These are phyloP conservation scores for Ataeniobius toweri DNA, from an alignment of 2,797 vertebrate species.

Conservation along the genomic window DNA sequence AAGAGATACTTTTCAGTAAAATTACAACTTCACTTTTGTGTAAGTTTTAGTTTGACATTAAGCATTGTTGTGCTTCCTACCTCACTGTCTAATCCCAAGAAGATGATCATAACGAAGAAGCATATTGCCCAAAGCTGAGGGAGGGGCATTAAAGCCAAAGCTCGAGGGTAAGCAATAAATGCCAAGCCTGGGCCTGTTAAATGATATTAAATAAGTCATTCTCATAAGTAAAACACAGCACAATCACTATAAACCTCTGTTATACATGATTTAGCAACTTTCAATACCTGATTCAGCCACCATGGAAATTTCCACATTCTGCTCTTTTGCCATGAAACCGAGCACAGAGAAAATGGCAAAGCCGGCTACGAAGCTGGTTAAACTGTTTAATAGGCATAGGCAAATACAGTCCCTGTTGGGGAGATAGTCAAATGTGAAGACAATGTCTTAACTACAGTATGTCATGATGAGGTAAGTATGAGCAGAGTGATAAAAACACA, in stretches of 20 bases:
- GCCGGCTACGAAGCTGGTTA: slow-evolving; percentile 92
- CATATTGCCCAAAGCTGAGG: slow-evolving; percentile 94
- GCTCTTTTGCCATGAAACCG: slow-evolving; percentile 94
- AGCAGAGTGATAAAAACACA: not conserved
- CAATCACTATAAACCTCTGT: not conserved
- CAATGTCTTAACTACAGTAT: not conserved
- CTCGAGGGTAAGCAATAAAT: slow-evolving; percentile 93
- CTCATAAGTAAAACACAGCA: not conserved
- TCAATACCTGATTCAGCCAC: slow-evolving; percentile 91
- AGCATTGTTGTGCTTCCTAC: slow-evolving; percentile 63
- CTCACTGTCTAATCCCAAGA: slow-evolving; percentile 94
- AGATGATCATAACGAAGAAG: slow-evolving; percentile 95
- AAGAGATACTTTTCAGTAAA: slow-evolving; percentile 17
- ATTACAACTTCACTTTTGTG: not conserved
- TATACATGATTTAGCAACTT: not conserved
- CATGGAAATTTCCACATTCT: slow-evolving; percentile 87
- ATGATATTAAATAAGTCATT: not conserved
- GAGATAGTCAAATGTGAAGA: slow-evolving; percentile 2
- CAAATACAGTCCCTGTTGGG: slow-evolving; percentile 87
- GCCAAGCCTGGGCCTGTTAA: slow-evolving; percentile 91
- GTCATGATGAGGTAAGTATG: not conserved
- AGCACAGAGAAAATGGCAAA: slow-evolving; percentile 95
- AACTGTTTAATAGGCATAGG: slow-evolving; percentile 91
- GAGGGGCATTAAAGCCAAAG: slow-evolving; percentile 92
- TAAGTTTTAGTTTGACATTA: not conserved